phyloP scores from a whole-genome alignment of 2,888 invertebrate species.

The Leucania comma region DNA sequence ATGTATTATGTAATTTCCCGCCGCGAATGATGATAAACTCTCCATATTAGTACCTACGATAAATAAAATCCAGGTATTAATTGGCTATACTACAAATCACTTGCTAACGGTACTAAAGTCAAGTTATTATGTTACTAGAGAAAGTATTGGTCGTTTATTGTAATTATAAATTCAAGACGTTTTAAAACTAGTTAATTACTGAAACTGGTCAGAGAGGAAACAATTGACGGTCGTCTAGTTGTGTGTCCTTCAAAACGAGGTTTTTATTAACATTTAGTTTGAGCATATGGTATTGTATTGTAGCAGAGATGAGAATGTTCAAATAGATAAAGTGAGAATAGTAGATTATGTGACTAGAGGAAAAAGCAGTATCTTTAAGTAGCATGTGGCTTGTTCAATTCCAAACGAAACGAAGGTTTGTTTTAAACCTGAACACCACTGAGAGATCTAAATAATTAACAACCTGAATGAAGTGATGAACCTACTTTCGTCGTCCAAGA shows the following conservation, averaged over 20 bases:
- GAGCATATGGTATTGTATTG: too few species aligned
- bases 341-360: too few species aligned
- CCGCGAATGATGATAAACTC: constrained; percentile 47
- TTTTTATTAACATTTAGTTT: constrained; percentile 31
- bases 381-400: too few species aligned
- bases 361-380: too few species aligned
- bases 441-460: too few species aligned
- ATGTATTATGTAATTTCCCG: constrained; percentile 54
- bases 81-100: constrained; percentile 35
- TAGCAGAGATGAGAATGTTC: too few species aligned
- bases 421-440: too few species aligned
- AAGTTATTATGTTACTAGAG: constrained; percentile 58
- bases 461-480: too few species aligned
- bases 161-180: constrained; percentile 71
- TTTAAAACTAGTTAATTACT: constrained; percentile 43
- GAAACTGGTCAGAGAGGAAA: constrained; percentile 68
- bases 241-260: constrained; percentile 46
- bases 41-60: constrained; percentile 53
- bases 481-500: too few species aligned
- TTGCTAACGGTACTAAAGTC: constrained; percentile 9
- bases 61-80: constrained; percentile 64
- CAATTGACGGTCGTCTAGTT: constrained; percentile 60
- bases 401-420: too few species aligned
- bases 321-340: background rate
- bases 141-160: constrained; percentile 72